Conservation (phyloP, 2,113 vertebrate genomes). For the Camelus bactrianus region DNA sequence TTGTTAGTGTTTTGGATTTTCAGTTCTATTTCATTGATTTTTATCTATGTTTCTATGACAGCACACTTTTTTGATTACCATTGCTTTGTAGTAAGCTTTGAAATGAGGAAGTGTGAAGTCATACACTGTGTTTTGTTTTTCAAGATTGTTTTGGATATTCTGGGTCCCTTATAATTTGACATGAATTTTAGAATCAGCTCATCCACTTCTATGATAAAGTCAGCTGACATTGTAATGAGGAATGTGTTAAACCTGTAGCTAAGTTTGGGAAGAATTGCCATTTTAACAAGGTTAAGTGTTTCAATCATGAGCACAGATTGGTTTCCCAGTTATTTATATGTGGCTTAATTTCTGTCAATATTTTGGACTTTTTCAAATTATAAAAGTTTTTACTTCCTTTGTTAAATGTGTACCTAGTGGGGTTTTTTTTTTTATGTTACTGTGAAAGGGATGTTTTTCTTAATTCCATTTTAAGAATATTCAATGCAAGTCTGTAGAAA, state of each 20-base stretch:
- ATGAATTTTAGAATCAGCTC: neutral
- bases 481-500: neutral
- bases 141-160: neutral
- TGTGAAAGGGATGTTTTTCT: neutral
- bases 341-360: neutral
- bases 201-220: neutral
- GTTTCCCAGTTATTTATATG: neutral
- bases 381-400: neutral
- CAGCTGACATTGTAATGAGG: neutral
- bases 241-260: neutral
- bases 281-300: neutral
- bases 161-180: neutral
- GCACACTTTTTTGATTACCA: neutral
- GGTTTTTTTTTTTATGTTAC: neutral
- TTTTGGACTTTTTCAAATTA: neutral
- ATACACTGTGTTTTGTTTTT: neutral
- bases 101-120: neutral
- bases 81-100: neutral
- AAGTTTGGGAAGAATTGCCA: neutral
- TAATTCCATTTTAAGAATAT: neutral
- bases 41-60: neutral
- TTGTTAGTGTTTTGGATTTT: neutral
- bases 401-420: neutral
- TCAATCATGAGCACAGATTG: neutral
- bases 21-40: neutral